phyloP scores from a whole-genome alignment of 2,888 invertebrate species.

The Seira musarum region DNA sequence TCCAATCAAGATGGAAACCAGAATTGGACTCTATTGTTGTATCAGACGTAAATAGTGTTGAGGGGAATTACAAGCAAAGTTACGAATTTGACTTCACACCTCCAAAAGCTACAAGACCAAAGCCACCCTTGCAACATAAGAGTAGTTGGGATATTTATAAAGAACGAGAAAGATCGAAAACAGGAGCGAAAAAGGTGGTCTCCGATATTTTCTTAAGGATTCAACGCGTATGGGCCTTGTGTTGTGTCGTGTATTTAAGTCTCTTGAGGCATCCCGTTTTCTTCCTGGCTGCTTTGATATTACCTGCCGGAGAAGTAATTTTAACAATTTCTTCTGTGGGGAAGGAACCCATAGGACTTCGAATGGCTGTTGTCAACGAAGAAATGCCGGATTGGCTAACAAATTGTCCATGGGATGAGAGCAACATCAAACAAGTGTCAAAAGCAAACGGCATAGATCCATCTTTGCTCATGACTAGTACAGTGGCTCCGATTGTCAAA shows the following conservation, averaged over 20 bases:
- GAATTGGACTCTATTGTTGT: constrained; percentile 24
- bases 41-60: constrained; percentile 21
- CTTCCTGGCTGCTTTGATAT: constrained; percentile 42
- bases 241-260: constrained; percentile 32
- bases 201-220: constrained; percentile 2
- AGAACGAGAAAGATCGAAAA: too few relatives aligned
- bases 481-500: not conserved
- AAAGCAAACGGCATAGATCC: too few relatives aligned
- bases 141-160: too few relatives aligned
- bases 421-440: too few relatives aligned
- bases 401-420: constrained; percentile 9
- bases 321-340: constrained; percentile 49
- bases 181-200: constrained; percentile 24
- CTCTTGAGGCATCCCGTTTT: constrained; percentile 49
- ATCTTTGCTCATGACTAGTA: not conserved
- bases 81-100: constrained; percentile 31
- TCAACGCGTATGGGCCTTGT: constrained; percentile 34
- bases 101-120: not conserved
- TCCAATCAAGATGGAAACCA: constrained; percentile 48
- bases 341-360: constrained; percentile 44
- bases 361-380: constrained; percentile 53
- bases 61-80: constrained; percentile 21
- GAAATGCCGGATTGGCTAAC: constrained; percentile 72
- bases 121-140: not conserved
- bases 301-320: constrained; percentile 48